Percentiles rank a stretch among this genome's conserved stretches.
Conservation (phyloP, 35 echinoderm and acorn worm species). For the Acanthaster planci region DNA sequence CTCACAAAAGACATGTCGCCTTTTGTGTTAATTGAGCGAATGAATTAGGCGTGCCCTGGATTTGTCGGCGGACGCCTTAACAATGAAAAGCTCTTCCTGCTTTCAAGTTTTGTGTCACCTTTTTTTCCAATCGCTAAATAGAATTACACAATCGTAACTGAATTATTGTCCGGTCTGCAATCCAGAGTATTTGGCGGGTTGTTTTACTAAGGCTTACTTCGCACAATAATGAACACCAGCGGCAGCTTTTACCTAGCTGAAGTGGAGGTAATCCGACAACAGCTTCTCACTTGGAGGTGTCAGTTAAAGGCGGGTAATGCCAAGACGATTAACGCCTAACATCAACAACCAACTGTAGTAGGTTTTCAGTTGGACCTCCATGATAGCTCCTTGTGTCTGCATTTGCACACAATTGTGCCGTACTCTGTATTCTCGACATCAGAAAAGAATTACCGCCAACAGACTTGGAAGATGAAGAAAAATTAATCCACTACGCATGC, state of each 20-base stretch:
- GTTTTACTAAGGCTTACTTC: neutral
- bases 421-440: neutral
- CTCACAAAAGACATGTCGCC: too few relatives aligned
- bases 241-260: neutral
- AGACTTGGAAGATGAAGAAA: neutral
- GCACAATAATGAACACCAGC: neutral
- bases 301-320: neutral
- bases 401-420: neutral
- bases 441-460: neutral
- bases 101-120: neutral
- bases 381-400: neutral
- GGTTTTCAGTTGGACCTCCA: neutral
- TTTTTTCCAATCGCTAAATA: neutral
- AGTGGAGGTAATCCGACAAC: neutral
- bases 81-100: neutral
- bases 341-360: neutral
- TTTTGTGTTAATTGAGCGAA: too few relatives aligned
- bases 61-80: too few relatives aligned
- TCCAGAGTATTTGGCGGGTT: too few relatives aligned
- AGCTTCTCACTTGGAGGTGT: constrained; percentile 13
- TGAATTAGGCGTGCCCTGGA: too few relatives aligned
- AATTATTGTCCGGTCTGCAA: too few relatives aligned
- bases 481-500: neutral
- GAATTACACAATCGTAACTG: neutral
- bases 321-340: neutral